Evolutionary conservation across 2,113 vertebrate genomes (phyloP).

Genomic region (Dasyornis broadbenti): DNA sequence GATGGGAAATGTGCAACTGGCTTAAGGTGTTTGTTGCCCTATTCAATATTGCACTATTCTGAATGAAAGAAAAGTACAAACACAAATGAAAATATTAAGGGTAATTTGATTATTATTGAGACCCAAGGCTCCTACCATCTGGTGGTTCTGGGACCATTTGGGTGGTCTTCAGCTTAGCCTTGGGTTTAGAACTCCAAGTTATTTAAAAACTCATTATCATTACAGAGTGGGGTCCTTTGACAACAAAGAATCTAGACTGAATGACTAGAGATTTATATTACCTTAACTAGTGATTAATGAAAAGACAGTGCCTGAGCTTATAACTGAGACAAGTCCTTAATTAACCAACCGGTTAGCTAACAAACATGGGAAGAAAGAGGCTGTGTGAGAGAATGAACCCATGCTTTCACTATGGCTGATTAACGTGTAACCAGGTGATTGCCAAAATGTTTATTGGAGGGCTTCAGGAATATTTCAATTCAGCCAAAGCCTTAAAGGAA

Average conservation of each 20-base stretch:
- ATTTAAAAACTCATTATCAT: constrained; percentile 22
- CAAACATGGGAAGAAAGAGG: neutral
- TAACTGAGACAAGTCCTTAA: constrained; percentile 16
- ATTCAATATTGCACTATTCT: neutral
- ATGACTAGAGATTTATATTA: neutral
- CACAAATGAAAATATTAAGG: neutral
- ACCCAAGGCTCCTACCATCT: neutral
- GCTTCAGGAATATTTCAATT: neutral
- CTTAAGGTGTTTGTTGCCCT: neutral
- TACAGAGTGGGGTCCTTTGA: neutral
- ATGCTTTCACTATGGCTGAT: neutral
- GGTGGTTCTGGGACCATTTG: neutral
- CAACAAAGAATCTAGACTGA: neutral
- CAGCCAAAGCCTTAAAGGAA: neutral
- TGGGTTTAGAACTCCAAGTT: neutral
- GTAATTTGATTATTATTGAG: neutral
- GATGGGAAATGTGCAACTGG: neutral
- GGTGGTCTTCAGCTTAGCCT: neutral
- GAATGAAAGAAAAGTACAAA: neutral
- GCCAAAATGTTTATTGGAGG: neutral
- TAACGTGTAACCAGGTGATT: neutral
- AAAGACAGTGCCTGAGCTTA: neutral
- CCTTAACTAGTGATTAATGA: constrained; percentile 9
- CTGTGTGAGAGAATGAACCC: neutral
- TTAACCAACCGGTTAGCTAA: constrained; percentile 26